Base-by-base conservation (phyloP, 2,797 vertebrate genomes). In the Chaetodon trifasciatus region DNA sequence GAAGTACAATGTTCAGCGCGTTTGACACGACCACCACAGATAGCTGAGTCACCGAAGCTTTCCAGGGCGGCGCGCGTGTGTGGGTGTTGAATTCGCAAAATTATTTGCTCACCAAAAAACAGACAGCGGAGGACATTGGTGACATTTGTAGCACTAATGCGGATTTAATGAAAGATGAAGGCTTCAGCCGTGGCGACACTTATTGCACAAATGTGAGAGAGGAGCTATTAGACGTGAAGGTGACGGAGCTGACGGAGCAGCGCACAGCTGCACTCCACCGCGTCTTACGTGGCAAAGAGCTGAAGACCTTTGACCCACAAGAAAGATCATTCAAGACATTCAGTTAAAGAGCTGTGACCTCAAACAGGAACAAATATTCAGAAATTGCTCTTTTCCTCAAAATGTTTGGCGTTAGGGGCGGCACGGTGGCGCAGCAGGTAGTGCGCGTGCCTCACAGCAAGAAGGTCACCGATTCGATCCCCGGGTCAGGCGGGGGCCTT, bases 1-100 rank as follows among this genome's bases (percentile, higher is more conserved):
- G 17, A 46, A 78, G 56, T 32, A 40, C 70, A 56, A 39, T 28
- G 10, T 84, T 77, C 21, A 28, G 24, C 37, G 57, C 6, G 12
- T 17, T 74, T 46, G 53, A 53, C 61, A 56, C 42, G 24, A 16
- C 47, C 32, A 24, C 42, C 37, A 9, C 67, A 65, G 44, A 60
- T 23, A 58, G 39, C 42, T 17, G 49, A 64, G 16, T 61, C 53
- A 39, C 44, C 8, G 5, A 44, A 44, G 70, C 64, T 37, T 52
- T 57, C 67, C 32, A 42, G 15, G 5, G 35, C 10, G 6, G 37
- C 46, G 63, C 44, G 53, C 32, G 19, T 49, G 56, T 56, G 72
- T 74, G 81, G 52, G 57, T 16, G 47, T 46, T 44, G 9, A 23
- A 40, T 40, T 70, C 23, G 44, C 46, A 50, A 24, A 19, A 19